Evolutionary conservation across 2,797 vertebrate species (phyloP).

Genomic region (Alcedo atthis): DNA sequence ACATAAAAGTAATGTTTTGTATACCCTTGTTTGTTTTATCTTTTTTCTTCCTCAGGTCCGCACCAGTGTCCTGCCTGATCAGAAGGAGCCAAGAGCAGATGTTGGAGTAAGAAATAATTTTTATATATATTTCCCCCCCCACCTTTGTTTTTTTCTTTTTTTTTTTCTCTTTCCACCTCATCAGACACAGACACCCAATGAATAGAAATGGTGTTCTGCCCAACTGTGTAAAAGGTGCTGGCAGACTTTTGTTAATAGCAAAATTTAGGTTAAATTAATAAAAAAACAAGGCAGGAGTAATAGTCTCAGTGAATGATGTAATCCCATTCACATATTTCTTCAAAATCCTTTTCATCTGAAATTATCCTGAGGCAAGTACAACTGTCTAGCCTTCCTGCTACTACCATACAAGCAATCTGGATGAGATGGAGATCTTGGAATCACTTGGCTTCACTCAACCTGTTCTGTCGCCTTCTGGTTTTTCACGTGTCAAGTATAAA

Average conservation of each 20-base stretch:
- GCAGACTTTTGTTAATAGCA: not conserved
- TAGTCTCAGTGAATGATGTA: not conserved
- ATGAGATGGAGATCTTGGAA: not conserved
- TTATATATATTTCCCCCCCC: too few species aligned
- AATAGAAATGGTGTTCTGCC: not conserved
- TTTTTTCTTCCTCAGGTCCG: conserved; percentile 56
- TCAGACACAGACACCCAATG: not conserved
- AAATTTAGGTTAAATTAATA: not conserved
- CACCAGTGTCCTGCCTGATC: conserved; percentile 71
- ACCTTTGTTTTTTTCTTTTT: not conserved
- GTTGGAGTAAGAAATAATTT: conserved; percentile 71
- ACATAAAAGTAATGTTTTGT: not conserved
- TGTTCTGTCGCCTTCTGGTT: not conserved
- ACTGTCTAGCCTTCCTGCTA: not conserved
- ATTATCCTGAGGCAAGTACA: not conserved
- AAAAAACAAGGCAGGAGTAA: not conserved
- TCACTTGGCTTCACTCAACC: not conserved
- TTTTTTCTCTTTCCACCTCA: not conserved
- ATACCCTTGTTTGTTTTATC: not conserved
- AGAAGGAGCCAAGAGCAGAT: conserved; percentile 75
- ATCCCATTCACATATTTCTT: not conserved
- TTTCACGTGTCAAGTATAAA: not conserved
- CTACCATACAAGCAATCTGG: not conserved
- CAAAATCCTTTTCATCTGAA: not conserved
- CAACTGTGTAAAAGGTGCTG: not conserved